Conservation (phyloP, 2,888 invertebrate genomes). For the Cheilosia soror region DNA sequence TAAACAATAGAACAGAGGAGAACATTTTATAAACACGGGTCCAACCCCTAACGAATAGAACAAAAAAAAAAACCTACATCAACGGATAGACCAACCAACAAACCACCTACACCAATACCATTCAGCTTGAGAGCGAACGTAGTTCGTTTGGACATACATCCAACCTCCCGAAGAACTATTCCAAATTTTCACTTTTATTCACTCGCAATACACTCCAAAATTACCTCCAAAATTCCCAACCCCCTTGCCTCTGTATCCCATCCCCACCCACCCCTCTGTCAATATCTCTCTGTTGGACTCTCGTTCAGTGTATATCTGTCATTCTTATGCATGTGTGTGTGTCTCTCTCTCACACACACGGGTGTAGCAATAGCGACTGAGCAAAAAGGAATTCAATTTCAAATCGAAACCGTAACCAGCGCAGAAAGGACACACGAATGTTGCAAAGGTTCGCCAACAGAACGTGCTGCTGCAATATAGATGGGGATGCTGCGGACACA, state of each 20-base stretch:
- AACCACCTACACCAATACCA: constrained; percentile 68
- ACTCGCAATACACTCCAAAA: constrained; percentile 55
- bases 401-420: constrained; percentile 7
- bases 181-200: constrained; percentile 68
- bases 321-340: constrained; percentile 33
- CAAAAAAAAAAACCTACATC: constrained; percentile 37
- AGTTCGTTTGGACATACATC: constrained; percentile 27
- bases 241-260: not conserved
- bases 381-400: not conserved
- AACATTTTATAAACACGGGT: constrained; percentile 10
- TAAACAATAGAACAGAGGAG: not conserved
- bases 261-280: not conserved
- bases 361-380: constrained; percentile 1
- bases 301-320: constrained; percentile 4
- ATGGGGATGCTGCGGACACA: constrained; percentile 78
- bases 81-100: constrained; percentile 46
- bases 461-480: constrained; percentile 73
- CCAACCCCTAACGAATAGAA: constrained; percentile 13
- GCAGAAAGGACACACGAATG: constrained; percentile 61
- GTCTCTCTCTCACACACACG: constrained; percentile 5
- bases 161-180: constrained; percentile 51
- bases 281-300: constrained; percentile 16
- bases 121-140: constrained; percentile 60
- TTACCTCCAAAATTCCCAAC: constrained; percentile 8
- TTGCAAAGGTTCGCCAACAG: constrained; percentile 65